A percentile compares a stretch with the other conserved stretches of the same genome.
phyloP scores from a whole-genome alignment of 2,888 invertebrate species.

The Stictocephala bisonia region DNA sequence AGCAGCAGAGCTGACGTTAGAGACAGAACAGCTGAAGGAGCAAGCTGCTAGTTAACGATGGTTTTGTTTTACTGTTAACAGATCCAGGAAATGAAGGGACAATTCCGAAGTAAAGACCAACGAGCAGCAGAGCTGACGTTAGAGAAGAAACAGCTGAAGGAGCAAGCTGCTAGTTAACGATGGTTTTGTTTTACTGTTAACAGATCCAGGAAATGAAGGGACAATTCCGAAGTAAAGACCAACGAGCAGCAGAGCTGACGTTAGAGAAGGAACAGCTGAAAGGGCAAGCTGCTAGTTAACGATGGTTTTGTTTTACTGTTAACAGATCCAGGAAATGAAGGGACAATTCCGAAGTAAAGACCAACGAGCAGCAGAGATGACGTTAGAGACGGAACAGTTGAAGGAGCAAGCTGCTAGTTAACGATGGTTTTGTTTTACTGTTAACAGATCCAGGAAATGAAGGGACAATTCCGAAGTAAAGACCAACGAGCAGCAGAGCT shows the following conservation, averaged over 20 bases:
- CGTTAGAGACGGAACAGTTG: too few species aligned
- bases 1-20: conserved; percentile 79
- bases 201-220: conserved; percentile 79
- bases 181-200: too few species aligned
- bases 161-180: too few species aligned
- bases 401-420: too few species aligned
- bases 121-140: conserved; percentile 79
- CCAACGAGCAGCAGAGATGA: conserved; percentile 78
- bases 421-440: too few species aligned
- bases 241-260: conserved; percentile 79
- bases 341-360: conserved; percentile 77
- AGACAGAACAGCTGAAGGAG: too few species aligned
- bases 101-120: conserved; percentile 77
- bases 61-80: too few species aligned
- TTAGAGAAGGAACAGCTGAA: too few species aligned
- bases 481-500: conserved; percentile 80
- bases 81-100: conserved; percentile 78
- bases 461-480: conserved; percentile 75
- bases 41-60: too few species aligned
- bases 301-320: too few species aligned
- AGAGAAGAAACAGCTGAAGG: too few species aligned
- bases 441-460: conserved; percentile 79
- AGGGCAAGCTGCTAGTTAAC: too few species aligned
- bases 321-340: conserved; percentile 79
- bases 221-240: conserved; percentile 77